Base-by-base conservation (phyloP, 2,888 invertebrate species). In the Chrysomela aeneicollis region DNA sequence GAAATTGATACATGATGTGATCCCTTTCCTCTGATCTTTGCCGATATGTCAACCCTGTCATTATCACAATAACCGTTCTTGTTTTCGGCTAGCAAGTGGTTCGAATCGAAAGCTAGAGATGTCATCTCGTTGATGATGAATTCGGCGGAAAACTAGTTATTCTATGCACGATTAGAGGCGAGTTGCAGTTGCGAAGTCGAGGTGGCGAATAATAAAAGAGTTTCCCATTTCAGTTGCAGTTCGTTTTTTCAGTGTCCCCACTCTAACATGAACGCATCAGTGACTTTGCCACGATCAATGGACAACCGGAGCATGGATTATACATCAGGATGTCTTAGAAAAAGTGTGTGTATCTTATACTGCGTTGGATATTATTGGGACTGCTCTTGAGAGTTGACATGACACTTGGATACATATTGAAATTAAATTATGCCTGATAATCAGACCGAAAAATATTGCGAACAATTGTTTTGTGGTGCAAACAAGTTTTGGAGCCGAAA, bases 1-100 rank as follows among this genome's bases (percentile, higher is more conserved):
- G 77, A 78, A 47, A 77, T 58, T 21, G 76, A 76, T 51, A 71
- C 71, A 65, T n/a, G n/a, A n/a, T 71, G 66, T 12, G 76, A 75
- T 32, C 50, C 62, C 54, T 71, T 73, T 51, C 70, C 30, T 1
- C 18, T 58, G 30, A 42, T 60, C 10, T 21, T 51, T 9, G 9
- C 18, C 19, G 59, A 9, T 15, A 51, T 49, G 52, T 59, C 19
- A 15, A 51, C 18, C n/a, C 30, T 22, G 22, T 26, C 42, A 37
- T 52, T 52, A 18, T 4, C 15, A n/a, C 1, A 42, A 42, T 42
- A 15, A 42, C n/a, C 42, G 6, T 42, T 42, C 15, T 42, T 42
- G n/a, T 15, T 42, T 42, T 42, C 42, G 2, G 9, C 15, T n/a
- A 10, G 35, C 8, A 6, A 10, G 35, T 35, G 3, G n/a, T 42